Evolutionary conservation across 2,113 vertebrate genomes (phyloP).

Genomic region (Cervus canadensis): DNA sequence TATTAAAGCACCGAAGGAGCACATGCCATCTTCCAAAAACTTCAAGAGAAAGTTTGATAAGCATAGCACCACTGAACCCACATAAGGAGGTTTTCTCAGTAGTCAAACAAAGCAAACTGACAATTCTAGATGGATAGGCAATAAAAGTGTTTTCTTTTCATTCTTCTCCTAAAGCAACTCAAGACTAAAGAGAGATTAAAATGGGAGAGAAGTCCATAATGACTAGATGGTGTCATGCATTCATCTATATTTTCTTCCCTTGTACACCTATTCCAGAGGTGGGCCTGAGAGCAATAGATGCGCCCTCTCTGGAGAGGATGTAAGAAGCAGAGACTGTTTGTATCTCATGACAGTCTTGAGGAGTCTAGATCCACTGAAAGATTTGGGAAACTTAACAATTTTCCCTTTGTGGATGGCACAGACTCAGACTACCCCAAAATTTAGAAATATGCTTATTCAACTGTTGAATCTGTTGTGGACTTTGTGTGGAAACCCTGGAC

Average conservation of each 20-base stretch:
- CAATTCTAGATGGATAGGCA: neutral
- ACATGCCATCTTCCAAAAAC: neutral
- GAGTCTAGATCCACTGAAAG: neutral
- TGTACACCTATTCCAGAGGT: neutral
- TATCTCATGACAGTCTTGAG: neutral
- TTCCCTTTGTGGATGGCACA: neutral
- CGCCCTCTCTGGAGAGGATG: neutral
- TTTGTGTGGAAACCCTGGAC: neutral
- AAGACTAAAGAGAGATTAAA: neutral
- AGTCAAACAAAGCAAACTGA: neutral
- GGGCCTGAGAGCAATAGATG: neutral
- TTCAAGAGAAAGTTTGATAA: neutral
- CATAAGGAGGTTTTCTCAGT: neutral
- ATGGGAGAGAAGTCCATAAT: neutral
- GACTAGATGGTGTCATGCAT: neutral
- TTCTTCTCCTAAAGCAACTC: neutral
- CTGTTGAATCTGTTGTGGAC: neutral
- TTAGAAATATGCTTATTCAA: neutral
- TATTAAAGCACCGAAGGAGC: neutral
- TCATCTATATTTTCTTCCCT: neutral
- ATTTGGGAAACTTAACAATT: neutral
- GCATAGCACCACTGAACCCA: neutral
- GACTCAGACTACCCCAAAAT: neutral
- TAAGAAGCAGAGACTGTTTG: neutral
- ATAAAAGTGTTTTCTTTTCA: neutral